phyloP scores from a whole-genome alignment of 1,140 invertebrate species.

The Cecropterus lyciades region DNA sequence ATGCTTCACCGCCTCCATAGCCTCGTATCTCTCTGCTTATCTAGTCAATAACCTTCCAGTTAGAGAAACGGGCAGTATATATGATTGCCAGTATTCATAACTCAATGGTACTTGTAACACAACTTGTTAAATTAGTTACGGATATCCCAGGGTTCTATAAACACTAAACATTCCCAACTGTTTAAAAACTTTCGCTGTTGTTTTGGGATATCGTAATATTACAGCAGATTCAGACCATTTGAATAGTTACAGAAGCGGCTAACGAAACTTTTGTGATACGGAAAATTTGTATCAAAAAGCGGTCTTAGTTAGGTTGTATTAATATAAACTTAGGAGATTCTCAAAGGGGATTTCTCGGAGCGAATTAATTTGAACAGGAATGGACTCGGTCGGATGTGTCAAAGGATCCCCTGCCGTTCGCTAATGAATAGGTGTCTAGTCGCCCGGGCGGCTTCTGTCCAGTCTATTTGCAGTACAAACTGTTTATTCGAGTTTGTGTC shows the following conservation, averaged over 20 bases:
- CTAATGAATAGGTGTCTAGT: background rate
- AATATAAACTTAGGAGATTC: background rate
- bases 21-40: background rate
- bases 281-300: background rate
- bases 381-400: background rate
- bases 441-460: background rate
- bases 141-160: too few relatives aligned
- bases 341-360: background rate
- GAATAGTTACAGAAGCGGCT: too few relatives aligned
- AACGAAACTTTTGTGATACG: too few relatives aligned
- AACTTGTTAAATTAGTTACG: too few relatives aligned
- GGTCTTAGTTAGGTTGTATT: background rate
- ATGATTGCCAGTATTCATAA: background rate
- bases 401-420: background rate
- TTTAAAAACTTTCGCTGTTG: too few relatives aligned
- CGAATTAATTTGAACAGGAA: constrained; percentile 1
- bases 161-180: too few relatives aligned
- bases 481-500: background rate
- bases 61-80: background rate
- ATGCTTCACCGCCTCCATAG: background rate
- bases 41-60: background rate
- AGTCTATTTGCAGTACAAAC: background rate
- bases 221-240: too few relatives aligned
- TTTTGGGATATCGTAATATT: too few relatives aligned
- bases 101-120: too few relatives aligned